A percentile compares a stretch with the other conserved stretches of the same genome.
Evolutionary conservation across 2,888 invertebrate species (phyloP).

Genomic region (Rhodophaea formosa): DNA sequence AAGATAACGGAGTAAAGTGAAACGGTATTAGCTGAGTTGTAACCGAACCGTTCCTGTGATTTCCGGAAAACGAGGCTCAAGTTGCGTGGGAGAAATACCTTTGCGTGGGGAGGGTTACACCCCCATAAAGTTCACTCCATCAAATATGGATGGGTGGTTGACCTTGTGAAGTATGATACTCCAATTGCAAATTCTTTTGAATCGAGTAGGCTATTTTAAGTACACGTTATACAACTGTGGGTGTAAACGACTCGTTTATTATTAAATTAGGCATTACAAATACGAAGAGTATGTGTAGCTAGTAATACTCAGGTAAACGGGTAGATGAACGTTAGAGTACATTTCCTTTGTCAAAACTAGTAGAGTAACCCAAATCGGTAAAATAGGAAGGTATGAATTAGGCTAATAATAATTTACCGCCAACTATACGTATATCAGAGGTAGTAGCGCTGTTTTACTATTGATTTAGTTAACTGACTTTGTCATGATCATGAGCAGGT

Average conservation of each 20-base stretch:
- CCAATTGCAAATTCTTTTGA: background rate
- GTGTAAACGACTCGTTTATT: background rate
- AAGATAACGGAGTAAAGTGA: slow-evolving; percentile 9
- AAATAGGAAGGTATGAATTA: too few relatives aligned
- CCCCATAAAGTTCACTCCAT: slow-evolving; percentile 3
- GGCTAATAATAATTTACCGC: too few relatives aligned
- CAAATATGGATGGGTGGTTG: slow-evolving; percentile 16
- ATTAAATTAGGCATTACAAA: background rate
- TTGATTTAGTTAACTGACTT: too few relatives aligned
- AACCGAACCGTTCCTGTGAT: slow-evolving; percentile 39
- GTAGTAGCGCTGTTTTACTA: too few relatives aligned
- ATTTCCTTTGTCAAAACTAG: too few relatives aligned
- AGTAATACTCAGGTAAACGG: too few relatives aligned
- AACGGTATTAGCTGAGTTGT: slow-evolving; percentile 22
- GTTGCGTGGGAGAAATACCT: slow-evolving; percentile 39
- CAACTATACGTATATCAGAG: too few relatives aligned
- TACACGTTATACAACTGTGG: background rate
- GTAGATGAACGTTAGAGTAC: too few relatives aligned
- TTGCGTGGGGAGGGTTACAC: background rate
- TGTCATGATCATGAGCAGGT: too few relatives aligned
- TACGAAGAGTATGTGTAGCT: too few relatives aligned
- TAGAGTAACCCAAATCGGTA: too few relatives aligned
- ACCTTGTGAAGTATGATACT: slow-evolving; percentile 9
- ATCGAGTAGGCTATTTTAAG: background rate
- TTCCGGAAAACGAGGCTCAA: slow-evolving; percentile 42